These are phyloP conservation scores for Diarsia brunnea DNA, from an alignment of 2,888 invertebrate species.

Conservation along the genomic window DNA sequence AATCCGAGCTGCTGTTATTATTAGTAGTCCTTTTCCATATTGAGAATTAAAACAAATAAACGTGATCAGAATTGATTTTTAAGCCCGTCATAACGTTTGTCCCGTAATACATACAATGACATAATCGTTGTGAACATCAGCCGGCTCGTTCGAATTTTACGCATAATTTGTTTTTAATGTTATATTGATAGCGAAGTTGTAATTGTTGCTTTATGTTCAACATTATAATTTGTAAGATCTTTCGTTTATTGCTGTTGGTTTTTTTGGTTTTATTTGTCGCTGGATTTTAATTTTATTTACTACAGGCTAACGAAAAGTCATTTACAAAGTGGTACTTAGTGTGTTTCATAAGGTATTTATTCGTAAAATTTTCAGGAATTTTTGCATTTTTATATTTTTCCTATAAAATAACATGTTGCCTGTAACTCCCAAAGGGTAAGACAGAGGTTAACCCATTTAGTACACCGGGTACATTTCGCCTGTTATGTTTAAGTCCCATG, in stretches of 20 bases:
- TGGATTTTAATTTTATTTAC: neutral
- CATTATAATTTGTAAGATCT: conserved; percentile 48
- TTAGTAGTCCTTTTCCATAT: too few relatives aligned
- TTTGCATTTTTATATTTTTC: too few relatives aligned
- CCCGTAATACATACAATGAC: conserved; percentile 29
- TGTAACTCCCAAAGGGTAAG: too few relatives aligned
- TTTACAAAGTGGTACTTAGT: too few relatives aligned
- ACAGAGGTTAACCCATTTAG: too few relatives aligned
- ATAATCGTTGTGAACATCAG: conserved; percentile 50
- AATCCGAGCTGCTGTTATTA: too few relatives aligned
- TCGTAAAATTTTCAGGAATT: too few relatives aligned
- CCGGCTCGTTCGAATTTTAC: conserved; percentile 31
- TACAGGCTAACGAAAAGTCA: too few relatives aligned
- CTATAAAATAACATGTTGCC: too few relatives aligned
- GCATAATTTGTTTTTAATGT: conserved; percentile 65
- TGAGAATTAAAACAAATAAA: neutral
- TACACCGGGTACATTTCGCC: too few relatives aligned
- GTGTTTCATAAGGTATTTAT: too few relatives aligned
- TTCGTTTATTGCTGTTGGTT: conserved; percentile 16
- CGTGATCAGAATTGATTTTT: conserved; percentile 10
- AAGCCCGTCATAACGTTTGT: conserved; percentile 16
- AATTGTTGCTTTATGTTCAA: conserved; percentile 33
- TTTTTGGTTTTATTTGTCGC: conserved; percentile 12
- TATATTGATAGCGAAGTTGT: conserved; percentile 52
- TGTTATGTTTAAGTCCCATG: too few relatives aligned